Base-by-base conservation (phyloP, 2,113 vertebrate species). In the Nothoprocta pentlandii region DNA sequence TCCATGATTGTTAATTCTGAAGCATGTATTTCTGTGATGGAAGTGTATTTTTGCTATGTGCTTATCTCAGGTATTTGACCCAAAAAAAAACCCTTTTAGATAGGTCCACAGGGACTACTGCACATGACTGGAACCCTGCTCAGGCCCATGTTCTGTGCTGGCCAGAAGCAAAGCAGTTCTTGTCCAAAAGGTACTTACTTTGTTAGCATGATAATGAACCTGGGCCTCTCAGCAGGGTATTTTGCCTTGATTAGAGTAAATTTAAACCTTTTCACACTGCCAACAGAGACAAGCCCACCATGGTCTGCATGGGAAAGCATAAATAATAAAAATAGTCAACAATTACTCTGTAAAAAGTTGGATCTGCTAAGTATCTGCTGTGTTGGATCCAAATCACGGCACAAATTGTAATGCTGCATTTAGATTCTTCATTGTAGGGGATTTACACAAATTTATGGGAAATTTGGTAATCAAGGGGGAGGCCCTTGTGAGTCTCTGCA, bases 161-260 rank as follows among this genome's bases (percentile, higher is more conserved):
- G 74, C 87, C 87, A 90, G 63, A 62, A 83, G 54, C 71, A 91
- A 32, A 73, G 41, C 71, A 87, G 54, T 64, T 59, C 85, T 54
- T 87, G 75, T 83, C 87, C 92, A 94, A 83, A 68, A 85, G 80
- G 47, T 71, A 90, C 79, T 59, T 6, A 66, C 36, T 94, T 93
- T 69, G 87, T 85, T 91, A 94, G 63, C 59, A 82, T 30, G 28
- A 63, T 91, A 70, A 30, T 85, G 67, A 96, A 92, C 71, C 71
- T 83, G 87, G 91, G 67, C 53, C 32, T 82, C 87, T 80, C 93
- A 87, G 59, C 63, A 76, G 82, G 63, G 71, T 66, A 69, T 91
- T 93, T 90, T 92, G 75, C 41, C 87, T 85, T 54, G 85, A 85
- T 93, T 80, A 77, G 49, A 83, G 63, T 67, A 69, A 89, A 87